Evolutionary conservation across 2,113 vertebrate genomes (phyloP).

Genomic region (Micromys minutus): DNA sequence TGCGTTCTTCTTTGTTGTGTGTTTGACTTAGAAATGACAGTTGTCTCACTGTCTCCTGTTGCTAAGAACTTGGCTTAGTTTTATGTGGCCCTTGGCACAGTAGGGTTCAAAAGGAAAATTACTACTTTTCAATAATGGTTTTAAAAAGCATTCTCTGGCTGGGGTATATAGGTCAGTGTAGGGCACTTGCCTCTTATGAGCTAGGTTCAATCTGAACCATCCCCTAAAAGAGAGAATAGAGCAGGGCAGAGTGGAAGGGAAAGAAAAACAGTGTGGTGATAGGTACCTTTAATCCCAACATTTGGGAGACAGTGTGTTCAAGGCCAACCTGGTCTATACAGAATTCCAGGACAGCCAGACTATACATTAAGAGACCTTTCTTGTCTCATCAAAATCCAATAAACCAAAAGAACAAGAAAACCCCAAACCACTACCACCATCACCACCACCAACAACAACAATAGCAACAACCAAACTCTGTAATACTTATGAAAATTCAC

Average conservation of each 20-base stretch:
- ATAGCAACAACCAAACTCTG: not conserved
- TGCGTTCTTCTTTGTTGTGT: not conserved
- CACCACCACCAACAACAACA: no score
- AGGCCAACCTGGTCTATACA: not conserved
- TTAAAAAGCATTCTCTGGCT: not conserved
- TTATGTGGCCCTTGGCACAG: not conserved
- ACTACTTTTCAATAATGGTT: conserved; percentile 8
- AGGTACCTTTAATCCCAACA: not conserved
- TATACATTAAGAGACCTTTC: not conserved
- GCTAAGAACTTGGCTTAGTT: conserved; percentile 11
- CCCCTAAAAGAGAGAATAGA: not conserved
- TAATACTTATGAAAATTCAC: conserved; percentile 21
- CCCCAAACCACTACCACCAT: not conserved
- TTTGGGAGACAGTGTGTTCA: not conserved
- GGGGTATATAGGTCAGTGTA: not conserved
- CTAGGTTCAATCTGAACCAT: not conserved
- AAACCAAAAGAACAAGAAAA: not conserved
- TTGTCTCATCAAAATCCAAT: not conserved
- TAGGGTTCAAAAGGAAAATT: conserved; percentile 37
- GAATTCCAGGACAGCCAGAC: not conserved
- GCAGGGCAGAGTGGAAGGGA: not conserved
- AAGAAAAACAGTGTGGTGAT: not conserved
- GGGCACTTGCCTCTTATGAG: not conserved
- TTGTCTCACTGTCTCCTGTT: not conserved
- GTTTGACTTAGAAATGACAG: not conserved